Evolutionary conservation across 2,888 invertebrate genomes (phyloP).

Genomic region (Polydrusus tereticollis): DNA sequence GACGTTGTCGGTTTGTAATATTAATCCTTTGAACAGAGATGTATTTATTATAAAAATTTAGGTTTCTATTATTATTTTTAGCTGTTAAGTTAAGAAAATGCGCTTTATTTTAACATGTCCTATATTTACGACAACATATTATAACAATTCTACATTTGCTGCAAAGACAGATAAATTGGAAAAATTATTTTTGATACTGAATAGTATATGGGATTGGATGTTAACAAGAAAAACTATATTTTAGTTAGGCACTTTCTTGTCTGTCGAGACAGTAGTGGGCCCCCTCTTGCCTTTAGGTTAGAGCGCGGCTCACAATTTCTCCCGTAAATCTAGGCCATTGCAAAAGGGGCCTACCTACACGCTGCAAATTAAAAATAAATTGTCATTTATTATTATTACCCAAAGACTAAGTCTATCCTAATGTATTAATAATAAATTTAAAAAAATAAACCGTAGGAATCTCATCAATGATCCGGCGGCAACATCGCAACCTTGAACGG

Average conservation of each 20-base stretch:
- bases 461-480: background rate
- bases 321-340: background rate
- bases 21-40: background rate
- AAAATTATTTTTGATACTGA: too few relatives aligned
- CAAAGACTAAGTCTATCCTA: too few relatives aligned
- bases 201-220: too few relatives aligned
- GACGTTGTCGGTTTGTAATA: conserved; percentile 29
- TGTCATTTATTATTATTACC: background rate
- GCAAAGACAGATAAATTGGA: too few relatives aligned
- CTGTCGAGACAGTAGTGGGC: background rate
- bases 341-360: background rate
- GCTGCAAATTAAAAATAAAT: background rate
- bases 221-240: background rate
- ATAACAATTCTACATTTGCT: too few relatives aligned
- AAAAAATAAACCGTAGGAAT: too few relatives aligned
- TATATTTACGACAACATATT: too few relatives aligned
- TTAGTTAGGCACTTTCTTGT: background rate
- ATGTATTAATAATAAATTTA: too few relatives aligned
- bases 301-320: background rate
- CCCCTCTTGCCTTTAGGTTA: background rate
- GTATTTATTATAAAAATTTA: conserved; percentile 2
- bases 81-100: too few relatives aligned
- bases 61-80: background rate
- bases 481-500: conserved; percentile 3
- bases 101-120: too few relatives aligned